Evolutionary conservation across 2,888 invertebrate species (phyloP), one percentile per base, ranked within the genome.

Genomic region (Melieria crassipennis): DNA sequence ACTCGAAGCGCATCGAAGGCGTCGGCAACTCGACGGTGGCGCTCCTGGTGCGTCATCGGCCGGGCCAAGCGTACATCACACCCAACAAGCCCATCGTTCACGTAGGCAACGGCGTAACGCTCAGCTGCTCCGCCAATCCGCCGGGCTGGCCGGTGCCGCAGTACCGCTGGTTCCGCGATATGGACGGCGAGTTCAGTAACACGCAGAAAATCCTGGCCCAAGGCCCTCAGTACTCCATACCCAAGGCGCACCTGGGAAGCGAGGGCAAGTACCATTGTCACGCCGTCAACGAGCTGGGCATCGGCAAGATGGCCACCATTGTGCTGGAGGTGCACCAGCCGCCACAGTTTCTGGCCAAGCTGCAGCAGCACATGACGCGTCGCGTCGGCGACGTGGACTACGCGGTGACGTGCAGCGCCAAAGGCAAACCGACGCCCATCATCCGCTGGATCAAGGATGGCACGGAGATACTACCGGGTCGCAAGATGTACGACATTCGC

Each of bases 131-230:
- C 60, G 95, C 96, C 0, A 92, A 91, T 75, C 97, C 97, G 0
- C 94, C 95, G 0, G 97, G 97, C 10, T 96, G 95, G 92, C 97
- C 97, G 0, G 93, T 93, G 46, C 95, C 97, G 0, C 93, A 94
- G 82, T 97, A 93, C 86, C 90, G 94, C 72, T 97, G 97, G 96
- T 95, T 95, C 89, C 90, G 93, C 69, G 93, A 94, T 80, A 91
- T 91, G 71, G 89, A 89, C 4, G 90, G 90, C 7, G 89, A 91
- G 4, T 75, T 81, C 58, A 80, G 81, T 10, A 87, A 88, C 9
- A 89, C 90, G 3, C 91, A 92, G 77, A 90, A 90, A 52, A 92
- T 94, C 4, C 87, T 94, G 1, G 92, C 94, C 1, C 92, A 93
- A 6, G 95, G 95, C 0, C 91, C 92, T 10, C 93, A 93, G 79